A percentile compares a stretch with the other conserved stretches of the same genome.
These are phyloP conservation scores for Caenorhabditis becei DNA, from an alignment of 2,888 invertebrate species.

Conservation along the genomic window DNA sequence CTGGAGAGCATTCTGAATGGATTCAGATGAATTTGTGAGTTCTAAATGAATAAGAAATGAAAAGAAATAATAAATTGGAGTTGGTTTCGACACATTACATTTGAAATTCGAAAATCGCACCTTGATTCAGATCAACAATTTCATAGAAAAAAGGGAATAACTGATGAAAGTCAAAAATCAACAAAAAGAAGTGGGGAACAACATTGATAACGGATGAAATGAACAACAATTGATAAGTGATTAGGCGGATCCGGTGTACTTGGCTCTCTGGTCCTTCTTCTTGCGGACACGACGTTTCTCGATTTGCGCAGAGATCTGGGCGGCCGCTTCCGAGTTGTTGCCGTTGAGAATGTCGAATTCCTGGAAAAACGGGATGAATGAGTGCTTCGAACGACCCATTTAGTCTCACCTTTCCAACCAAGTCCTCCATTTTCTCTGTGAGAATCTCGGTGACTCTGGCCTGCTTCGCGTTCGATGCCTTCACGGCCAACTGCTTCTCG, in stretches of 20 bases:
- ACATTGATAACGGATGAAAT: conserved; percentile 22
- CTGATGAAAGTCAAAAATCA: conserved; percentile 12
- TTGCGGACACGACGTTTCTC: conserved; percentile 63
- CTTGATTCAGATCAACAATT: conserved; percentile 8
- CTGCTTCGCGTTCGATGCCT: conserved; percentile 52
- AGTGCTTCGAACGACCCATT: neutral
- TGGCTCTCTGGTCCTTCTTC: conserved; percentile 44
- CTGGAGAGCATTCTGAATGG: conserved; percentile 31
- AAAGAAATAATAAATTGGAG: conserved; percentile 22
- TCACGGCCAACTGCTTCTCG: conserved; percentile 65
- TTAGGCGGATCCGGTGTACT: conserved; percentile 44
- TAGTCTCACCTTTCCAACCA: conserved; percentile 72
- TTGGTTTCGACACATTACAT: conserved; percentile 38
- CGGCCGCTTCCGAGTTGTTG: conserved; percentile 36
- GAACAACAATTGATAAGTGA: conserved; percentile 5
- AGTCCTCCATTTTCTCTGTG: conserved; percentile 72
- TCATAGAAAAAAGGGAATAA: conserved; percentile 11
- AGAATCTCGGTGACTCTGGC: conserved; percentile 58
- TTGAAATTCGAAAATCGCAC: neutral
- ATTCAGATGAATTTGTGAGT: neutral
- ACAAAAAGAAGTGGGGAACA: conserved; percentile 22
- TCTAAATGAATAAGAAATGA: neutral
- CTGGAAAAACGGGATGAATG: conserved; percentile 35
- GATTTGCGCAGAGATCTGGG: conserved; percentile 61
- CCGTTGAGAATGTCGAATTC: conserved; percentile 63